A percentile compares a stretch with the other conserved stretches of the same genome.
These are phyloP conservation scores for Mormyrus hasselquistii DNA, from an alignment of 2,797 vertebrate genomes.

Conservation along the genomic window DNA sequence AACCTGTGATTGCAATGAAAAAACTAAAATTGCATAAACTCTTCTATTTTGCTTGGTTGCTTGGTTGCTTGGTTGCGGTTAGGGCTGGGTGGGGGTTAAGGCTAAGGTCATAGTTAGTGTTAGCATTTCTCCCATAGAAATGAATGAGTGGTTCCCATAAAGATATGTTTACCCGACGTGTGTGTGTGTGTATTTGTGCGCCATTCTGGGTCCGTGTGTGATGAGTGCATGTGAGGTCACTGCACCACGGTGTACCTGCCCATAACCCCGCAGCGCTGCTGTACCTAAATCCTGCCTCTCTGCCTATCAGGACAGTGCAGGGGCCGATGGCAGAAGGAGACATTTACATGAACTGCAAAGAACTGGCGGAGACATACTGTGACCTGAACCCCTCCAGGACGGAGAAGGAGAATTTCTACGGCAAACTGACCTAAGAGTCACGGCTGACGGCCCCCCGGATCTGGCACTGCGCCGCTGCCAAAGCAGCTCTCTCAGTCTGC, in stretches of 20 bases:
- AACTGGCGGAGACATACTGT: conserved; percentile 33
- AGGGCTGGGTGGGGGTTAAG: too few species aligned
- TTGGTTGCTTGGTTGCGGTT: too few species aligned
- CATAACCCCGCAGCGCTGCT: not conserved
- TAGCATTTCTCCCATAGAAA: too few species aligned
- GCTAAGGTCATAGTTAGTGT: too few species aligned
- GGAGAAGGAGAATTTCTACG: conserved; percentile 36
- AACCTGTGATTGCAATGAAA: too few species aligned
- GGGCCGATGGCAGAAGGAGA: conserved; percentile 3
- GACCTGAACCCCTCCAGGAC: conserved; percentile 37
- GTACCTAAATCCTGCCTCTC: not conserved
- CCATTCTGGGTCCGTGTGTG: not conserved
- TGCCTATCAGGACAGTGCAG: conserved; percentile 25
- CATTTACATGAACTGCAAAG: conserved; percentile 55
- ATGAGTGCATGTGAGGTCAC: not conserved
- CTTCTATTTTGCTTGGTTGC: not conserved
- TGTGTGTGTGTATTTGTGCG: not conserved
- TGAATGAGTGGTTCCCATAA: too few species aligned
- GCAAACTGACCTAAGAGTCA: conserved; percentile 39
- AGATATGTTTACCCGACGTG: too few species aligned
- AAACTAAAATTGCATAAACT: too few species aligned
- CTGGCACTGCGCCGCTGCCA: too few species aligned
- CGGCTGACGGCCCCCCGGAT: too few species aligned
- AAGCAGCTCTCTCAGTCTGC: not conserved
- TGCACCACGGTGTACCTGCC: not conserved